Evolutionary conservation across 2,113 vertebrate genomes (phyloP).

Genomic region (Mobula birostris): DNA sequence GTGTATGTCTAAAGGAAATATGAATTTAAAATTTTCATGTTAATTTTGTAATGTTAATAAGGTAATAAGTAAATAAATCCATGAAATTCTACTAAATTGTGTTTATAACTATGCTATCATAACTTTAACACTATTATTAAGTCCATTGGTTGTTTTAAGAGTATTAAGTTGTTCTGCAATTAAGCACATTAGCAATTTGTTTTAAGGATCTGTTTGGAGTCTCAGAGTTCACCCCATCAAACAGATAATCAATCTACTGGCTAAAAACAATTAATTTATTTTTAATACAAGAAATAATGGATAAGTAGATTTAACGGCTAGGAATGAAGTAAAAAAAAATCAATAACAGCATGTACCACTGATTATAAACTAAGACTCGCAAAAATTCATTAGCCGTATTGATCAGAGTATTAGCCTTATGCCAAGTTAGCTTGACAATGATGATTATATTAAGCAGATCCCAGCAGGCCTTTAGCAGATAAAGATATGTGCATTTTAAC

Average conservation of each 20-base stretch:
- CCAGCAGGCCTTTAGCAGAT: slow-evolving; percentile 2
- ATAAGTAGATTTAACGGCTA: not conserved
- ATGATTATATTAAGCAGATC: slow-evolving; percentile 14
- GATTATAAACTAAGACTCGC: not conserved
- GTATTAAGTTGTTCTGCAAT: not conserved
- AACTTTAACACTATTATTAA: slow-evolving; percentile 17
- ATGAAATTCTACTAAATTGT: not conserved
- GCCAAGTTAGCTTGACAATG: slow-evolving; percentile 1
- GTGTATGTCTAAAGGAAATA: too few relatives aligned
- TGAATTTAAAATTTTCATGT: not conserved
- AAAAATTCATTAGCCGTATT: slow-evolving; percentile 54
- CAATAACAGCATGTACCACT: not conserved
- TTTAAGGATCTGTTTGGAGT: not conserved
- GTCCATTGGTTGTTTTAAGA: not conserved
- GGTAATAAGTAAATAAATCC: not conserved
- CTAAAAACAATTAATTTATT: slow-evolving; percentile 21
- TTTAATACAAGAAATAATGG: not conserved
- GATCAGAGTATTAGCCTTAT: slow-evolving; percentile 53
- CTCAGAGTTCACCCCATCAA: not conserved
- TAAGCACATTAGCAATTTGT: not conserved
- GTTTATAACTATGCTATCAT: not conserved
- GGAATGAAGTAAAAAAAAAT: not conserved
- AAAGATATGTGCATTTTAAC: not conserved
- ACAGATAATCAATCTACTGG: not conserved
- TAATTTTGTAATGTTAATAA: not conserved